A percentile compares a stretch with the other conserved stretches of the same genome.
Conservation (phyloP, 35 echinoderm and acorn worm genomes). For the Anneissia japonica region DNA sequence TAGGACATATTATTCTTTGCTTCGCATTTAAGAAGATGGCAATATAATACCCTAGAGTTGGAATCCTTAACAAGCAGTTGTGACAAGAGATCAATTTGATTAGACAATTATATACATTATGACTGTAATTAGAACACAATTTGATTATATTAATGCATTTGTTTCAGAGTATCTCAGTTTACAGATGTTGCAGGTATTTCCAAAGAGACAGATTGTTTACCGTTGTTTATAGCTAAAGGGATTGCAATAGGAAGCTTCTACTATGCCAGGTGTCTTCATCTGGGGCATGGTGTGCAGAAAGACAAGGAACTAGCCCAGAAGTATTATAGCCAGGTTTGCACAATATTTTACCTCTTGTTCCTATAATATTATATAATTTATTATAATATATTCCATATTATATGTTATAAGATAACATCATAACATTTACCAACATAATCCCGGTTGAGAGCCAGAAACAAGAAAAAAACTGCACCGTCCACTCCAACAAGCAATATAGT, state of each 20-base stretch:
- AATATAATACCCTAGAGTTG: no score
- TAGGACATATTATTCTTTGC: no score
- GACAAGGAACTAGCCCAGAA: constrained; percentile 82
- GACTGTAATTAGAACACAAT: no score
- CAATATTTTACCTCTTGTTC: not conserved
- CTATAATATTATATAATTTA: not conserved
- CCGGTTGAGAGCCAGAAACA: not conserved
- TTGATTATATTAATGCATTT: no score
- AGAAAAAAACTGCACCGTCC: not conserved
- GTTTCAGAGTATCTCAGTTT: constrained; percentile 64
- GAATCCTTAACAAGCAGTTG: no score
- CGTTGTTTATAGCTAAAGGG: constrained; percentile 76
- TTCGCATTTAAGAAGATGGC: no score
- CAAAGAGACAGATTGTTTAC: constrained; percentile 78
- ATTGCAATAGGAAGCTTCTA: constrained; percentile 89
- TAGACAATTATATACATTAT: no score
- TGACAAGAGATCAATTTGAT: no score
- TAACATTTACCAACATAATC: not conserved
- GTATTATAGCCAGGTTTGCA: constrained; percentile 83
- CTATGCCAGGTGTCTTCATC: constrained; percentile 90
- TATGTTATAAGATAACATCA: not conserved
- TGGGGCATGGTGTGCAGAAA: constrained; percentile 89
- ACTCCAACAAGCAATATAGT: not conserved
- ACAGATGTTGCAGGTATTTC: constrained; percentile 58
- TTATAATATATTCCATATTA: not conserved